These are phyloP conservation scores for Drosophila kambysellisi DNA, from an alignment of 2,888 invertebrate species.

Conservation along the genomic window DNA sequence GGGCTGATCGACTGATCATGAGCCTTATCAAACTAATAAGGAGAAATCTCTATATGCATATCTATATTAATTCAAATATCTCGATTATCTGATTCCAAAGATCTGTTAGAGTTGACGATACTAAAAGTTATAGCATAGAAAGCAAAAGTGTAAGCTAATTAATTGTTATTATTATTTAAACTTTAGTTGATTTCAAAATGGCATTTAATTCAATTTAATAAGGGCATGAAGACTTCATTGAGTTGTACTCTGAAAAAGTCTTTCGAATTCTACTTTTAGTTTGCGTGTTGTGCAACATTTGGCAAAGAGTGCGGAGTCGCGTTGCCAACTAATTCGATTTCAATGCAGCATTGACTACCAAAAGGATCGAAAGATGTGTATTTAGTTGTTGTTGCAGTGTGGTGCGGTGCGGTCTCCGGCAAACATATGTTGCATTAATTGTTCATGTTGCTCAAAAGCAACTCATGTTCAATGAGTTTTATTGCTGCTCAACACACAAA, in stretches of 20 bases:
- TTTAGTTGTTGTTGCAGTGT: conserved; percentile 22
- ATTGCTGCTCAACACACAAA: conserved; percentile 78
- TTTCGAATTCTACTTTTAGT: conserved; percentile 28
- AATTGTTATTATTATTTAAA: background rate
- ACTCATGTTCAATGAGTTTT: conserved; percentile 80
- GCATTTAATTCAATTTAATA: background rate
- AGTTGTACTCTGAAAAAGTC: background rate
- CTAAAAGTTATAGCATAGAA: background rate
- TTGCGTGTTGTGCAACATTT: conserved; percentile 66
- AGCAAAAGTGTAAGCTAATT: background rate
- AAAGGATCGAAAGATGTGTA: conserved; percentile 60
- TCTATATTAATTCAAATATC: background rate
- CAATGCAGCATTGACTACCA: conserved; percentile 43
- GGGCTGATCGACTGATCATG: conserved; percentile 9
- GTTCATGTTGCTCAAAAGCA: conserved; percentile 77
- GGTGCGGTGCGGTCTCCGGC: conserved; percentile 40
- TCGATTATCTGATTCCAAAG: background rate
- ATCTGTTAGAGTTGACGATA: background rate
- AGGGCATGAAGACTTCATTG: conserved; percentile 26
- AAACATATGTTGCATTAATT: conserved; percentile 80
- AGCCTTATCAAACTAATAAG: background rate
- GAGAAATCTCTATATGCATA: background rate
- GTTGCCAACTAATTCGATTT: conserved; percentile 74
- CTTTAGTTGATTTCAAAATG: background rate
- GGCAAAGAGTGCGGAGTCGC: conserved; percentile 42